Evolutionary conservation across 2,888 invertebrate species (phyloP).

Genomic region (Pelosia muscerda): DNA sequence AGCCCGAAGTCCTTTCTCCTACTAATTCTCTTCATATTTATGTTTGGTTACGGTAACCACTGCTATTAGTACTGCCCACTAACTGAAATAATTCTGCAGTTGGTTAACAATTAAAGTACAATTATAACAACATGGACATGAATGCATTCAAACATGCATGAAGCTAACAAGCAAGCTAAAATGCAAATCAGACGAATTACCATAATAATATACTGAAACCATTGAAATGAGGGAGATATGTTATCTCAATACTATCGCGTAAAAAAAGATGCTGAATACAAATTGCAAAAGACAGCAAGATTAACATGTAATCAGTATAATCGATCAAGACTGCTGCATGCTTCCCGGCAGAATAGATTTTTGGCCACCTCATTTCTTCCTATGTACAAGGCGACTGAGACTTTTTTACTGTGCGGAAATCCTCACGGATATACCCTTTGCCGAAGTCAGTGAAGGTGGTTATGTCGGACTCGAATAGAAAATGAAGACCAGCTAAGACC

Average conservation of each 20-base stretch:
- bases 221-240: neutral
- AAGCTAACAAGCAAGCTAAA: neutral
- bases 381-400: too few species aligned
- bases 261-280: neutral
- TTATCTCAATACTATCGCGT: neutral
- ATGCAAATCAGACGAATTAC: neutral
- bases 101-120: neutral
- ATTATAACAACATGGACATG: neutral
- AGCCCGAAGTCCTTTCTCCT: neutral
- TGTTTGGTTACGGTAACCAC: neutral
- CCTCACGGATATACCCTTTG: too few species aligned
- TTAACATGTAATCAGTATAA: neutral
- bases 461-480: too few species aligned
- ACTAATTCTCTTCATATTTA: neutral
- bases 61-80: too few species aligned
- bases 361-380: too few species aligned
- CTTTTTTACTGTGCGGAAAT: too few species aligned
- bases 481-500: too few species aligned
- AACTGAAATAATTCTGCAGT: neutral
- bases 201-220: neutral
- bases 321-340: too few species aligned
- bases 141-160: neutral
- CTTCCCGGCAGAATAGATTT: too few species aligned
- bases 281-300: neutral
- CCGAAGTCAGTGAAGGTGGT: too few species aligned